Evolutionary conservation across 2,797 vertebrate species (phyloP).

Genomic region (Coilia nasus): DNA sequence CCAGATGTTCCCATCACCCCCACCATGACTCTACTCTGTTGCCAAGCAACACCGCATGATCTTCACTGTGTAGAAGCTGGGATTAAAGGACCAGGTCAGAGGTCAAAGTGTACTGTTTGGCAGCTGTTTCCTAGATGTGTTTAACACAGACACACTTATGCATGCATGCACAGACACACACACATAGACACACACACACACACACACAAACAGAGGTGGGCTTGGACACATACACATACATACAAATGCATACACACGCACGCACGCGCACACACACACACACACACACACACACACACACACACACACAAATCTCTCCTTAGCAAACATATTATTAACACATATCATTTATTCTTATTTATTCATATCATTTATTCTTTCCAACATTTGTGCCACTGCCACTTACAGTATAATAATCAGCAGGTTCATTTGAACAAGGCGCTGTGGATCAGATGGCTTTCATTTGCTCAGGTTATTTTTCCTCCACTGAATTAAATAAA

Average conservation of each 20-base stretch:
- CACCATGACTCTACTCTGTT: not conserved
- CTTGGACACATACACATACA: not conserved
- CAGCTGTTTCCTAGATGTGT: not conserved
- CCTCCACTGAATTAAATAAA: not conserved
- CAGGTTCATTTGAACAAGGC: not conserved
- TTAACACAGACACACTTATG: not conserved
- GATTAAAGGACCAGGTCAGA: constrained; percentile 7
- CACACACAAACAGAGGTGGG: not conserved
- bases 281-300: not conserved
- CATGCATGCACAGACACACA: not conserved
- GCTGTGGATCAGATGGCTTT: not conserved
- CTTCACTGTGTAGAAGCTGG: not conserved
- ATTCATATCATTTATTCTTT: not conserved
- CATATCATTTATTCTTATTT: not conserved
- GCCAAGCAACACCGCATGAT: constrained; percentile 13
- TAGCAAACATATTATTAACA: not conserved
- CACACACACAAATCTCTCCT: not conserved
- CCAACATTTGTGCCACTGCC: not conserved
- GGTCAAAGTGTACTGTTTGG: constrained; percentile 11
- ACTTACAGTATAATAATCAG: not conserved
- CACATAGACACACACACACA: not conserved
- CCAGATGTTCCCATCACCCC: not conserved
- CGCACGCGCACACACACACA: not conserved
- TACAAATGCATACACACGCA: not conserved
- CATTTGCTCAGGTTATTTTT: constrained; percentile 9